These are phyloP conservation scores for Belgica antarctica DNA, from an alignment of 2,888 invertebrate genomes.

Conservation along the genomic window DNA sequence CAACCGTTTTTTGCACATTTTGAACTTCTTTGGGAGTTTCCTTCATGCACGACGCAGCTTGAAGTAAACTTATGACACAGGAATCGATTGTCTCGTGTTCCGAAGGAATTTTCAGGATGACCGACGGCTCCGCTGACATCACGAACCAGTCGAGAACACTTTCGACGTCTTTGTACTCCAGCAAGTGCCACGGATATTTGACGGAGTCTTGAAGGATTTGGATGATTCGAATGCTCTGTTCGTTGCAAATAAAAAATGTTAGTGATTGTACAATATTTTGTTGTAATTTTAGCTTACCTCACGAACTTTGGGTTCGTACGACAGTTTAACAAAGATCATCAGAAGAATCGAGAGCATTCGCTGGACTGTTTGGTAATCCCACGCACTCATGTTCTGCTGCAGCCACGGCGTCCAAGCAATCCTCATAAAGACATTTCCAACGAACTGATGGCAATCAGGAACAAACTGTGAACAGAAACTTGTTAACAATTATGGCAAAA, in stretches of 20 bases:
- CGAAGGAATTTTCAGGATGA: conserved; percentile 59
- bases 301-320: conserved; percentile 69
- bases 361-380: conserved; percentile 54
- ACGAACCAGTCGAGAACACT: conserved; percentile 72
- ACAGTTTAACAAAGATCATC: conserved; percentile 68
- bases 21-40: conserved; percentile 46
- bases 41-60: conserved; percentile 45
- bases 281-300: conserved; percentile 53
- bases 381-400: conserved; percentile 51
- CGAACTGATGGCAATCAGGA: conserved; percentile 68
- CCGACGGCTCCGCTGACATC: conserved; percentile 68
- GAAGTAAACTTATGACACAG: conserved; percentile 52
- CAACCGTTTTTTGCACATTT: conserved; percentile 47
- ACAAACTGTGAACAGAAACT: conserved; percentile 57
- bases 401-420: conserved; percentile 68
- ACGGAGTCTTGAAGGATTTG: conserved; percentile 61
- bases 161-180: conserved; percentile 63
- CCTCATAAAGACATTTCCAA: conserved; percentile 68
- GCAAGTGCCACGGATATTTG: conserved; percentile 64
- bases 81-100: conserved; percentile 60
- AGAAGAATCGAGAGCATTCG: conserved; percentile 64
- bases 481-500: conserved; percentile 25
- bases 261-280: background rate
- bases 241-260: too few relatives aligned
- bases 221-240: conserved; percentile 34